phyloP scores from a whole-genome alignment of 1,140 invertebrate species.

The Papilio xuthus region DNA sequence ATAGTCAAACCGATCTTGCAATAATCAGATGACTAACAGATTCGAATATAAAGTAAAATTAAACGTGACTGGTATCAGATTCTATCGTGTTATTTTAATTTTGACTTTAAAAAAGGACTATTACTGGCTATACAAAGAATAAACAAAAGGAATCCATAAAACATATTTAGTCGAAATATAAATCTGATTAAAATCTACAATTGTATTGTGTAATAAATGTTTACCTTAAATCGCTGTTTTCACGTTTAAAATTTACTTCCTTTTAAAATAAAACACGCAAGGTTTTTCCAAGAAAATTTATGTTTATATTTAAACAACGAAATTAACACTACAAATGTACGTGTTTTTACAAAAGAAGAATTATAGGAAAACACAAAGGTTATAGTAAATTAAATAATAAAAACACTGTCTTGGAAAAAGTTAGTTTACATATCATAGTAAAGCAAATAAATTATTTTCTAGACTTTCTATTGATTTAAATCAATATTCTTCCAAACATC shows the following conservation, averaged over 20 bases:
- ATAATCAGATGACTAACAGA: too few relatives aligned
- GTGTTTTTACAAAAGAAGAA: too few relatives aligned
- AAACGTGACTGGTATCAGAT: too few relatives aligned
- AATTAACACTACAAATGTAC: neutral
- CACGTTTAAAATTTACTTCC: slow-evolving; percentile 9
- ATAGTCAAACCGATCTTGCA: too few relatives aligned
- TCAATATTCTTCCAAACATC: too few relatives aligned
- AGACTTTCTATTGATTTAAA: too few relatives aligned
- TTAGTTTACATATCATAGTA: too few relatives aligned
- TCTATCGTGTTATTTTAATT: too few relatives aligned
- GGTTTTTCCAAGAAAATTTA: neutral
- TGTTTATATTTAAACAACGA: neutral
- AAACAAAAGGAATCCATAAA: neutral
- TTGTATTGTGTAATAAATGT: neutral
- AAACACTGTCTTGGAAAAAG: too few relatives aligned
- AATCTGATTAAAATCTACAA: slow-evolving; percentile 9
- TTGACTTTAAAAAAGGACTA: neutral
- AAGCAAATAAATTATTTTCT: too few relatives aligned
- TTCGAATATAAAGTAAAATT: too few relatives aligned
- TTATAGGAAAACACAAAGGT: too few relatives aligned
- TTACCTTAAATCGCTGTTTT: neutral
- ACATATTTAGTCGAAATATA: neutral
- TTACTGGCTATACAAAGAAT: neutral
- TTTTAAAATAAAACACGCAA: slow-evolving; percentile 20
- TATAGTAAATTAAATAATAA: neutral